Percentiles rank a stretch among this genome's conserved stretches.
phyloP scores from a whole-genome alignment of 2,797 vertebrate genomes.

The Xyrichtys novacula region DNA sequence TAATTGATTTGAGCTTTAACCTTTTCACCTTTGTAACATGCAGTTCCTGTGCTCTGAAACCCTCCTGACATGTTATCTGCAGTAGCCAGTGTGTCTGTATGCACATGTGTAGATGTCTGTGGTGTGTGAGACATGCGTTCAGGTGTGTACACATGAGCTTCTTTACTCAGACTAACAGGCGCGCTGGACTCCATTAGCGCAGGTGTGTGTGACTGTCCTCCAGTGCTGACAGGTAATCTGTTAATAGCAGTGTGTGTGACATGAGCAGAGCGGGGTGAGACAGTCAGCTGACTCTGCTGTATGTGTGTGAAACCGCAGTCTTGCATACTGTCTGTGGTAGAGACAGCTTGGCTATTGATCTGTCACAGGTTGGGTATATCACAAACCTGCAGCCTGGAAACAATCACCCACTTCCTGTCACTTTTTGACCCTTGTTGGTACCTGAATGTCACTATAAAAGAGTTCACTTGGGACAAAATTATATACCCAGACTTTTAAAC shows the following conservation, averaged over 20 bases:
- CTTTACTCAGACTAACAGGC: not conserved
- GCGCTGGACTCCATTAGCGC: not conserved
- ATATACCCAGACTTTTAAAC: too few species aligned
- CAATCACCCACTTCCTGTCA: not conserved
- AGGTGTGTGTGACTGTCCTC: not conserved
- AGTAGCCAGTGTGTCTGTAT: not conserved
- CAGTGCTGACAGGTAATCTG: conserved; percentile 50
- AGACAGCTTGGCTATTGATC: conserved; percentile 44
- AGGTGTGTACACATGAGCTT: not conserved
- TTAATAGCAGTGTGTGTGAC: conserved; percentile 44
- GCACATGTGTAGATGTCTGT: not conserved
- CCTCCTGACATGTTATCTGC: conserved; percentile 49
- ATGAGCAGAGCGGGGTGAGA: not conserved
- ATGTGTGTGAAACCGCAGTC: conserved; percentile 23
- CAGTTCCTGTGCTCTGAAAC: not conserved
- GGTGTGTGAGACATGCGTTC: not conserved
- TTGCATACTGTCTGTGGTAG: conserved; percentile 12
- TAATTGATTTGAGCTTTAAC: not conserved
- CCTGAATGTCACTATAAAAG: not conserved
- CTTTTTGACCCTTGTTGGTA: not conserved
- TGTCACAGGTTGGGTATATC: conserved; percentile 20
- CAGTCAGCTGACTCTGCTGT: not conserved
- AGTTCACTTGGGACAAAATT: too few species aligned
- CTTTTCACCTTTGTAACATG: not conserved
- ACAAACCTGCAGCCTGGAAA: conserved; percentile 7